Percentiles rank a stretch among this genome's conserved stretches.
Conservation (phyloP, 1,140 invertebrate genomes). For the Ostrea edulis region DNA sequence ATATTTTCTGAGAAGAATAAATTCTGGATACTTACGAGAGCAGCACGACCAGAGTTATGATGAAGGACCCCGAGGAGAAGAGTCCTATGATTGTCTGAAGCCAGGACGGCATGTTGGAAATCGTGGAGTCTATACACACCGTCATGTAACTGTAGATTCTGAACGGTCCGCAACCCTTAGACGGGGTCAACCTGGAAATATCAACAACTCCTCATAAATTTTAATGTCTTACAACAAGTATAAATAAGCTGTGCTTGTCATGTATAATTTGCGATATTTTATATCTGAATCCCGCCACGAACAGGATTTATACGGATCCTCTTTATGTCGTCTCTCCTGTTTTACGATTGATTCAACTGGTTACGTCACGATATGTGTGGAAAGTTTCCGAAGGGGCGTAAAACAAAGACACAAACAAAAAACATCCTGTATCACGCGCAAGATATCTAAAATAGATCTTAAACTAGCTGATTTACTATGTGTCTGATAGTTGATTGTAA, state of each 20-base stretch:
- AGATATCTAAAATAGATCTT: too few relatives aligned
- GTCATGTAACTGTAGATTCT: constrained; percentile 84
- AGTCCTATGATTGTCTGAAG: constrained; percentile 57
- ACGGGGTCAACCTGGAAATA: constrained; percentile 83
- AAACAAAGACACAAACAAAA: too few relatives aligned
- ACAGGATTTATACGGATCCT: too few relatives aligned
- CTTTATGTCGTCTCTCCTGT: too few relatives aligned
- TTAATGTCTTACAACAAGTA: background rate
- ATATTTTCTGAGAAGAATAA: background rate
- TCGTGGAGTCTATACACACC: constrained; percentile 83
- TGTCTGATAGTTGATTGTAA: too few relatives aligned
- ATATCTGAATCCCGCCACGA: too few relatives aligned
- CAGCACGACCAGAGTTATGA: constrained; percentile 63
- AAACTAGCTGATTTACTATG: too few relatives aligned
- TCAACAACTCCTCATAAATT: background rate
- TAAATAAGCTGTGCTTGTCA: background rate
- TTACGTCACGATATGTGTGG: too few relatives aligned
- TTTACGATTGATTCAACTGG: too few relatives aligned
- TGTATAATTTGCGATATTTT: too few relatives aligned
- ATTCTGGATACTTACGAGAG: constrained; percentile 63
- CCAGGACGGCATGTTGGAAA: constrained; percentile 75
- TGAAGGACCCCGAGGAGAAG: constrained; percentile 65
- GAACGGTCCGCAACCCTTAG: constrained; percentile 90
- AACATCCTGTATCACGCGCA: too few relatives aligned
- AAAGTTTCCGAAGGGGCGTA: too few relatives aligned